phyloP scores from a whole-genome alignment of 2,113 vertebrate genomes.

The Phalacrocorax aristotelis region DNA sequence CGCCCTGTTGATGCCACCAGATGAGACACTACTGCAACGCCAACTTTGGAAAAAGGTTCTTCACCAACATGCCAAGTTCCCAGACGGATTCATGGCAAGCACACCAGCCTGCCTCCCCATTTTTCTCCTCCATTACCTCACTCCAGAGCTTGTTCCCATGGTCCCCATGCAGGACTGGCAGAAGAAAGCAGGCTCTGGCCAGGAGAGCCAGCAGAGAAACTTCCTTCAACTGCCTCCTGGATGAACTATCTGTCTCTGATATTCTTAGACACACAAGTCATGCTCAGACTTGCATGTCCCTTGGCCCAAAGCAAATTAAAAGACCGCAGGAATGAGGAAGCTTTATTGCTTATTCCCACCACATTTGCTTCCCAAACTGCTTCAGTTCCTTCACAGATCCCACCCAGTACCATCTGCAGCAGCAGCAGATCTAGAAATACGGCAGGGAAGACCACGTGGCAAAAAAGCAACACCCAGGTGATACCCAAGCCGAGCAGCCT shows the following conservation, averaged over 20 bases:
- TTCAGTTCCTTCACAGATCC: not conserved
- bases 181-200: not conserved
- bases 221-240: not conserved
- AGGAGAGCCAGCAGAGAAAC: not conserved
- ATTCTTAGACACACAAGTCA: not conserved
- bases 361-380: not conserved
- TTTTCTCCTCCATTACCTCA: not conserved
- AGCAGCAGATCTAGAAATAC: not conserved
- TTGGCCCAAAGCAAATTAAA: not conserved
- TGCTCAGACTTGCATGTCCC: not conserved
- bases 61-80: not conserved
- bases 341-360: not conserved
- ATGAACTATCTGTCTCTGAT: not conserved
- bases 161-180: not conserved
- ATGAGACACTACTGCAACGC: not conserved
- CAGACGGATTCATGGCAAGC: accelerated
- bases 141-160: not conserved
- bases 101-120: accelerated
- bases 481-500: not conserved
- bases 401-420: not conserved
- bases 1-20: not conserved
- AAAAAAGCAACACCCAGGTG: not conserved
- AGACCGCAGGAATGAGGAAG: not conserved
- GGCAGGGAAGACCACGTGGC: accelerated
- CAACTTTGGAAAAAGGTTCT: not conserved